Evolutionary conservation across 2,113 vertebrate species (phyloP).

Genomic region (Hippocampus barbouri): DNA sequence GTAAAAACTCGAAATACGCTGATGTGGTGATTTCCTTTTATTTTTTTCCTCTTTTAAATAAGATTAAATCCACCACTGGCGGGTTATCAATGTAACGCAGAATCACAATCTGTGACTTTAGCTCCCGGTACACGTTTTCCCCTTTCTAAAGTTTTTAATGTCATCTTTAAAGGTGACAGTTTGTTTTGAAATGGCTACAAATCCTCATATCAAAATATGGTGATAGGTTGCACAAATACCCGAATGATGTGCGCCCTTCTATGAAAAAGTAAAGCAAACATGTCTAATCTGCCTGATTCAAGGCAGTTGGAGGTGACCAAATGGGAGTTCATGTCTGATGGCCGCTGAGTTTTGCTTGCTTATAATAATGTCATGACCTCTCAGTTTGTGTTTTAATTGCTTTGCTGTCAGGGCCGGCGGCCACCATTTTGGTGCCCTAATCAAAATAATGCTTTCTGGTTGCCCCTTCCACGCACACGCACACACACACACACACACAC

Average conservation of each 20-base stretch:
- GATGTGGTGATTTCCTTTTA: background rate
- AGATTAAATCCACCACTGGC: background rate
- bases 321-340: slow-evolving; percentile 15
- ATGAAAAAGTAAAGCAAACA: background rate
- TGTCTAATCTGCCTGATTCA: background rate
- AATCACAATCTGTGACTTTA: background rate
- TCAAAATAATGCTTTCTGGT: too few relatives aligned
- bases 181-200: background rate
- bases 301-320: background rate
- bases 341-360: slow-evolving; percentile 1
- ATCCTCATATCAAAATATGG: background rate
- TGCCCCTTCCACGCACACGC: too few relatives aligned
- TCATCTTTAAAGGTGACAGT: background rate
- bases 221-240: background rate
- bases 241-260: background rate
- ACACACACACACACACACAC: too few relatives aligned
- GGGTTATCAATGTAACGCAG: background rate
- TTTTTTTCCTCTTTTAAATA: background rate
- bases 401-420: too few relatives aligned
- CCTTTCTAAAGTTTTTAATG: background rate
- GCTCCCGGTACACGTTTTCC: background rate
- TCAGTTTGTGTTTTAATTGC: too few relatives aligned
- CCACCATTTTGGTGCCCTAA: too few relatives aligned
- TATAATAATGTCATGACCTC: too few relatives aligned
- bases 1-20: background rate